Evolutionary conservation across 2,113 vertebrate species (phyloP), one percentile per base, ranked within the genome.

Genomic region (Oncorhynchus nerka): DNA sequence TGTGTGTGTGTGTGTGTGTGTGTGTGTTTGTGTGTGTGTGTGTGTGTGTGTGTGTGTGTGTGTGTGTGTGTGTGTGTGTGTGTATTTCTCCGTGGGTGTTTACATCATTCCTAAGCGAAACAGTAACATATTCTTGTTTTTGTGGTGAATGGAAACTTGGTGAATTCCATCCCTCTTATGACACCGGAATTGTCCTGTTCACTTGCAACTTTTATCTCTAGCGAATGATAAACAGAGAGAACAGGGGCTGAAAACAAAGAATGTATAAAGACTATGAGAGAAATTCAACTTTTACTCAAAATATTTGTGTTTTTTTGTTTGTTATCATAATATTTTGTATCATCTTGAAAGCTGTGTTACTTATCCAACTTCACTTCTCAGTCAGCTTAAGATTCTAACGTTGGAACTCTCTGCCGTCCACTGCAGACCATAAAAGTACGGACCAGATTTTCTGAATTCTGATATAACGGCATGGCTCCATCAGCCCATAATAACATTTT

Each of bases 401-500:
- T 11, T 30, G 30, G 19, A 22, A 70, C 45, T 4, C 20, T 48
- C 68, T 24, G n/a, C 75, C 71, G 77, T 78, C 71, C 83, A 78
- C 67, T 61, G n/a, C 72, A 59, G 66, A 68, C 32, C 67, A 30
- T 26, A 70, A 5, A 9, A 12, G 20, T 34, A 4, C 34, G 22
- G 34, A 13, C 45, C 7, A 68, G 16, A 67, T 6, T n/a, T 65
- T 49, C 4, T 49, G 30, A 4, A 32, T 61, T 74, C 75, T 74
- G 70, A 78, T 78, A 49, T 24, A 70, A 6, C 20, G 15, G 11
- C 39, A 70, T 13, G 12, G 68, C 45, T 22, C 34, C 39, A 45
- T 26, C 68, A 83, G 85, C 62, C 45, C 16, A 12, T 15, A 69
- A 85, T 79, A 79, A 70, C 34, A 39, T 80, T 81, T 78, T 71